Evolutionary conservation across 2,113 vertebrate species (phyloP).

Genomic region (Carassius gibelio): DNA sequence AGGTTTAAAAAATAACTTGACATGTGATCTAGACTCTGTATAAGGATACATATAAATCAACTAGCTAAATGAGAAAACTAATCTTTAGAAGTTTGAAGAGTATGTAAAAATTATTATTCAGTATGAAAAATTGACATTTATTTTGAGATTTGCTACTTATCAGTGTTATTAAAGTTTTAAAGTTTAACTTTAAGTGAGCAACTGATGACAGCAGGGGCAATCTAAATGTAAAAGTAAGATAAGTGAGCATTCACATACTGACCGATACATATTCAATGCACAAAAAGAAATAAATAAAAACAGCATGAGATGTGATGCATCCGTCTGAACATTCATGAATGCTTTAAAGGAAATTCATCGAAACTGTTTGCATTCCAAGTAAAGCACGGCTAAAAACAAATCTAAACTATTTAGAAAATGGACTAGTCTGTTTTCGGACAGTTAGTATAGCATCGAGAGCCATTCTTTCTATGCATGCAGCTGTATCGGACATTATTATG

Average conservation of each 20-base stretch:
- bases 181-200: background rate
- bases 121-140: background rate
- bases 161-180: background rate
- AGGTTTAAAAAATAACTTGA: background rate
- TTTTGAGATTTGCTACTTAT: background rate
- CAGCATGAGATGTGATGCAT: background rate
- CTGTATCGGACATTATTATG: constrained; percentile 32
- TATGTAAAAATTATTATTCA: background rate
- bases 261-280: background rate
- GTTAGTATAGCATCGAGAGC: background rate
- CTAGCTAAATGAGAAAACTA: too few species aligned
- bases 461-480: background rate
- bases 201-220: background rate
- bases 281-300: background rate
- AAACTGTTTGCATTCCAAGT: background rate
- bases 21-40: background rate
- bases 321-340: background rate
- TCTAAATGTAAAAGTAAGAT: background rate
- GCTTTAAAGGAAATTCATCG: background rate
- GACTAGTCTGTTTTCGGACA: background rate
- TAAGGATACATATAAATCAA: background rate
- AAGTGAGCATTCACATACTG: background rate
- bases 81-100: background rate
- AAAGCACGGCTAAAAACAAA: background rate
- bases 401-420: background rate